A percentile compares a stretch with the other conserved stretches of the same genome.
phyloP scores from a whole-genome alignment of 2,797 vertebrate genomes.

The Myotis findleyi region DNA sequence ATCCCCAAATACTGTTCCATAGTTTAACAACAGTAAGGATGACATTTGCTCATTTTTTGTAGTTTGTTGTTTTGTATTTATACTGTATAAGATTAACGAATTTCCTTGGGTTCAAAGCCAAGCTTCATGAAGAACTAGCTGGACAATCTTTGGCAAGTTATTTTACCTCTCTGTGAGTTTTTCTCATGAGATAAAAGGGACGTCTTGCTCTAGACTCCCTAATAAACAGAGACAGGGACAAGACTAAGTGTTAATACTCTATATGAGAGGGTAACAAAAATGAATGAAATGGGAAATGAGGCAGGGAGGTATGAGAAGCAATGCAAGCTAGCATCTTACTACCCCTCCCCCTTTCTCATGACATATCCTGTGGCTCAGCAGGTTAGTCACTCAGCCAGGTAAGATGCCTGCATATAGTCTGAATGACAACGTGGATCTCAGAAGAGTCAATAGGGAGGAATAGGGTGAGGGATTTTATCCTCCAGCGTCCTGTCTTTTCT shows the following conservation, averaged over 20 bases:
- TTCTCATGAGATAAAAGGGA: neutral
- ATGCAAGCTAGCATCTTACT: neutral
- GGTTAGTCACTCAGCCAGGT: neutral
- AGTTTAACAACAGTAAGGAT: neutral
- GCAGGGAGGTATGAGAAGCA: neutral
- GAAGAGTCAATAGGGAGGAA: neutral
- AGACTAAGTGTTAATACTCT: neutral
- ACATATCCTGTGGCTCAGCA: neutral
- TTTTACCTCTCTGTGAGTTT: neutral
- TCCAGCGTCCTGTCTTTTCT: neutral
- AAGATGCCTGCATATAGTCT: neutral
- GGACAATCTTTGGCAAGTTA: neutral
- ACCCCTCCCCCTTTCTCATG: neutral
- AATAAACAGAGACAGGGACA: neutral
- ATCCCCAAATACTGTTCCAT: neutral
- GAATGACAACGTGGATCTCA: neutral
- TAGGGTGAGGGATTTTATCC: neutral
- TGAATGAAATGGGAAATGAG: neutral
- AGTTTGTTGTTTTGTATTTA: neutral
- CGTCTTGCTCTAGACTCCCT: neutral
- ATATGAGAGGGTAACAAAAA: neutral
- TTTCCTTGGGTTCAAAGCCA: conserved; percentile 32
- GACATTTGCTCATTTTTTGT: neutral
- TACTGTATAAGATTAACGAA: neutral
- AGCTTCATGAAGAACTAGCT: neutral